phyloP scores from a whole-genome alignment of 2,113 vertebrate genomes.

The Lepisosteus osseus region DNA sequence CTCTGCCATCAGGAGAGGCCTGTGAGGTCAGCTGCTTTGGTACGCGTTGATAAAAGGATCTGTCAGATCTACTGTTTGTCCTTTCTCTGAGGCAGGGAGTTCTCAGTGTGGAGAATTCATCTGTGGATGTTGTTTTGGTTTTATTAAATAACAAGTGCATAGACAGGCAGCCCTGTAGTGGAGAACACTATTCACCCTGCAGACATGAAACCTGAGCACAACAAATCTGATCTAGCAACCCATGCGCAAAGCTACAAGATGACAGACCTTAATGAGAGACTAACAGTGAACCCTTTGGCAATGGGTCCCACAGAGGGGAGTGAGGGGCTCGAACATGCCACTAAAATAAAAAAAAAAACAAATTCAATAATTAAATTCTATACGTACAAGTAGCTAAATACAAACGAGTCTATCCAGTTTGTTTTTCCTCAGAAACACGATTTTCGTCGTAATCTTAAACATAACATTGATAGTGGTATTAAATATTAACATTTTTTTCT shows the following conservation, averaged over 20 bases:
- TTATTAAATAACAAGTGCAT: conserved; percentile 71
- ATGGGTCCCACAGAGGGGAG: conserved; percentile 70
- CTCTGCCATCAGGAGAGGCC: no score
- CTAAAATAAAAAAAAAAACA: conserved; percentile 69
- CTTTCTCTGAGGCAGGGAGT: no score
- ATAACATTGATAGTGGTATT: conserved; percentile 70
- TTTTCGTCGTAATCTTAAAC: conserved; percentile 76
- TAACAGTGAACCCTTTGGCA: conserved; percentile 89
- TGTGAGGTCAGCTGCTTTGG: no score
- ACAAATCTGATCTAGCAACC: conserved; percentile 81
- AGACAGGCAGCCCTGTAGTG: conserved; percentile 73
- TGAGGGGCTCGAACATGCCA: conserved; percentile 87
- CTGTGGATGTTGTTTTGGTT: conserved; percentile 51
- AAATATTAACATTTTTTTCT: conserved; percentile 68
- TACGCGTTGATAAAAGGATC: no score
- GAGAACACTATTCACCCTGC: conserved; percentile 68
- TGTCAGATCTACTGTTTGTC: no score
- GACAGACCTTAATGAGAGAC: conserved; percentile 74
- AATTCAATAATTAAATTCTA: conserved; percentile 66
- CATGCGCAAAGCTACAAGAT: conserved; percentile 87
- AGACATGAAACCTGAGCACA: conserved; percentile 77
- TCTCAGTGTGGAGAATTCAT: conserved; percentile 39
- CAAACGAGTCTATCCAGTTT: conserved; percentile 71
- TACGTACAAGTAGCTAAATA: conserved; percentile 77
- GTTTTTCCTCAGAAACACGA: conserved; percentile 55